Evolutionary conservation across 23 tunicate species (phyloP), one percentile per base, ranked within the genome.

Genomic region (Diplosoma virens): DNA sequence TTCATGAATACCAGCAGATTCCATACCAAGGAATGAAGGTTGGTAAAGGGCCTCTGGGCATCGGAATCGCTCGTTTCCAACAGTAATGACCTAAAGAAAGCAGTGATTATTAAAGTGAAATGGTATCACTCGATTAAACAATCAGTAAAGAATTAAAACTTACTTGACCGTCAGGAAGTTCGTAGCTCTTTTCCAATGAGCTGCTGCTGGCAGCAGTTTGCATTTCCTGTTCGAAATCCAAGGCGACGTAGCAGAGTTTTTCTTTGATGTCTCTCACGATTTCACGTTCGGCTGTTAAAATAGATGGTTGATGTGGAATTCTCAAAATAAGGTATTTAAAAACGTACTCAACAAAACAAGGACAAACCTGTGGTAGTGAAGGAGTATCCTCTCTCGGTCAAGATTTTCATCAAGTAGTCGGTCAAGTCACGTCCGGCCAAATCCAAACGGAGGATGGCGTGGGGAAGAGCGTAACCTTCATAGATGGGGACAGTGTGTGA

Each of bases 11-110:
- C 98, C 98, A 37, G 98, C 93, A 30, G 98, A 76, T 81, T 93
- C 98, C 93, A 93, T 93, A 20, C 93, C 98, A 30, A 86, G 61
- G 81, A 93, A 93, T 28, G 98, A 69, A 26, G 98, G 98, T 67
- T 93, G 98, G 93, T 76, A 86, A 24, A 93, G 84, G 30, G 98
- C 77, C 53, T 93, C 98, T 67, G 98, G 98, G 83, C 98, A 93
- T 30, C 98, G 87, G 93, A 93, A 93, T 81, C 98, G 88, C 64
- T 93, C 97, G 86, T 85, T 91, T 36, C 97, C 97, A 25, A 91
- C 85, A 0, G 91, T 85, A 47, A 91, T 85, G 41, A 85, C 90
- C 87, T 82, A 31, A 1, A n/a, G 22, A 58, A 58, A 58, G 7
- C 52, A 45, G 16, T 11, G 16, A 9, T 45, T 45, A 45, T 45